A percentile compares a stretch with the other conserved stretches of the same genome.
Evolutionary conservation across 2,797 vertebrate species (phyloP).

Genomic region (Ciconia nigra): DNA sequence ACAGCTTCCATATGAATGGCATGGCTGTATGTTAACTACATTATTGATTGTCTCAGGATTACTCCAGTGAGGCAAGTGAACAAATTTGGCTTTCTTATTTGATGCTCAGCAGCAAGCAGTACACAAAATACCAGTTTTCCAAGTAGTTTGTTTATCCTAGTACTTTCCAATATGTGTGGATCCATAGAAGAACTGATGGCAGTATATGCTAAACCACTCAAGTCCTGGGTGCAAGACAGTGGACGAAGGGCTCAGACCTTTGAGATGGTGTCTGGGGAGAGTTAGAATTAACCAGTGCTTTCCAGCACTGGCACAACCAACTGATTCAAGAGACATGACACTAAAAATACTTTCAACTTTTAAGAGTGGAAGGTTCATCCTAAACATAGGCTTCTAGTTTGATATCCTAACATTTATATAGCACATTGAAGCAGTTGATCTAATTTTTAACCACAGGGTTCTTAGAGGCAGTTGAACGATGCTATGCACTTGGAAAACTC

Average conservation of each 20-base stretch:
- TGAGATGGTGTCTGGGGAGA: background rate
- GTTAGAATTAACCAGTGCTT: background rate
- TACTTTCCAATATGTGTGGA: background rate
- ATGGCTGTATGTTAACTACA: background rate
- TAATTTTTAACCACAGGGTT: background rate
- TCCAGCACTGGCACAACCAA: background rate
- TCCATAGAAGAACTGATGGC: background rate
- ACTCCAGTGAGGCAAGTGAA: background rate
- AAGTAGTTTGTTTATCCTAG: background rate
- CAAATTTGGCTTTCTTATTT: background rate
- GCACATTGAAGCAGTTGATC: background rate
- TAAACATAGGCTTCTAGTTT: background rate
- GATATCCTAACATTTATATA: background rate
- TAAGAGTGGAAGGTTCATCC: background rate
- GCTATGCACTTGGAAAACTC: background rate
- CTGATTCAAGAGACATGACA: background rate
- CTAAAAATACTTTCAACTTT: background rate
- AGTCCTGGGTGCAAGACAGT: background rate
- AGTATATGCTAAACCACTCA: background rate
- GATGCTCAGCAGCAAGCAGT: background rate
- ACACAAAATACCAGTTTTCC: background rate
- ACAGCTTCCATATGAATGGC: background rate
- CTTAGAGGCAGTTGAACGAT: background rate
- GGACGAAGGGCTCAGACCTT: background rate
- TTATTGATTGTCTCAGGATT: slow-evolving; percentile 18